These are phyloP conservation scores for Orientallactaga sibirica DNA, from an alignment of 2,797 vertebrate species.

Conservation along the genomic window DNA sequence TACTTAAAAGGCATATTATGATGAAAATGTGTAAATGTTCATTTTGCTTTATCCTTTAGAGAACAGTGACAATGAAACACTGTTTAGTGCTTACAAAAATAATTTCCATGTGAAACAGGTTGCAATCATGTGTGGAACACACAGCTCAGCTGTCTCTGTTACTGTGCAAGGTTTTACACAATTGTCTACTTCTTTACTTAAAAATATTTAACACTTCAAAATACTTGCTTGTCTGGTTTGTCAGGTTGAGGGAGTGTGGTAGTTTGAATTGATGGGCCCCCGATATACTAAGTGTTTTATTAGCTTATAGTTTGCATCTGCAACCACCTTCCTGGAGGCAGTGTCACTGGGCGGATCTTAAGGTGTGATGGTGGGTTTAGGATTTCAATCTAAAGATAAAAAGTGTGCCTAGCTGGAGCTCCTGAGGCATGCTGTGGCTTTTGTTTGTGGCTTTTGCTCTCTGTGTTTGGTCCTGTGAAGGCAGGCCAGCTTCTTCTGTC, in stretches of 20 bases:
- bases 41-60: background rate
- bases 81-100: background rate
- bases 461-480: too few relatives aligned
- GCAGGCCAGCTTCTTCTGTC: too few relatives aligned
- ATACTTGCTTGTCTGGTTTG: background rate
- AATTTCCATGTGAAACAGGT: background rate
- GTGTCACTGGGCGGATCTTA: too few relatives aligned
- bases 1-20: background rate
- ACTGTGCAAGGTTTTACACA: background rate
- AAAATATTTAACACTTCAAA: background rate
- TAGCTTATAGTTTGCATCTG: too few relatives aligned
- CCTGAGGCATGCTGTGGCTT: too few relatives aligned
- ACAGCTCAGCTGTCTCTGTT: background rate
- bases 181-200: background rate
- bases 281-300: too few relatives aligned
- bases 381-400: too few relatives aligned
- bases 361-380: too few relatives aligned
- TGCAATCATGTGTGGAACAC: background rate
- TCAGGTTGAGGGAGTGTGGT: background rate
- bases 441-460: too few relatives aligned
- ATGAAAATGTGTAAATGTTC: background rate
- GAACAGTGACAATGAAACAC: background rate
- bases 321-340: too few relatives aligned
- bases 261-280: too few relatives aligned
- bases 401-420: too few relatives aligned